phyloP scores from a whole-genome alignment of 1,140 invertebrate genomes.

The Drosophila burlai region DNA sequence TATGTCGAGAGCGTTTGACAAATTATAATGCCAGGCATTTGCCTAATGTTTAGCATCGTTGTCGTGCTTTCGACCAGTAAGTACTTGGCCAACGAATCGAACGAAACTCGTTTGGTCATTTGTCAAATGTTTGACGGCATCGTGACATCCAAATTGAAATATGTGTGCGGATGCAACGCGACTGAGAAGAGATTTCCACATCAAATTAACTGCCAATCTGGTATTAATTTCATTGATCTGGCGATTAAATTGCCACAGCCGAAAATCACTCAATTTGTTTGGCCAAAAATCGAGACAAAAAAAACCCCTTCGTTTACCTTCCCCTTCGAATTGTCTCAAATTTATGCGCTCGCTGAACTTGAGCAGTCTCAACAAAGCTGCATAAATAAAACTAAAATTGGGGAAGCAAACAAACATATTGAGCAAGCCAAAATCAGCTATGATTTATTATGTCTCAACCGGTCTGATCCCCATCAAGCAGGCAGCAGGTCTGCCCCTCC shows the following conservation, averaged over 20 bases:
- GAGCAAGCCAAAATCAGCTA: slow-evolving; percentile 53
- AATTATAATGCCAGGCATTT: slow-evolving; percentile 65
- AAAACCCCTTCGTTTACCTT: neutral
- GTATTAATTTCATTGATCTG: slow-evolving; percentile 34
- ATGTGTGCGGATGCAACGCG: slow-evolving; percentile 35
- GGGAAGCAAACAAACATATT: slow-evolving; percentile 59
- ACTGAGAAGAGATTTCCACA: slow-evolving; percentile 38
- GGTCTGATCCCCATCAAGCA: slow-evolving; percentile 18
- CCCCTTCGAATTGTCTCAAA: slow-evolving; percentile 46
- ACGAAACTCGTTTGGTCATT: slow-evolving; percentile 33
- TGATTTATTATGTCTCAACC: slow-evolving; percentile 65
- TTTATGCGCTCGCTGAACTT: slow-evolving; percentile 68
- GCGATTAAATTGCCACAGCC: slow-evolving; percentile 32
- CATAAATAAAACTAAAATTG: slow-evolving; percentile 40
- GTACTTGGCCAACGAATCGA: slow-evolving; percentile 24
- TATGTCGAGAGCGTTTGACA: slow-evolving; percentile 73
- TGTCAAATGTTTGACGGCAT: slow-evolving; percentile 49
- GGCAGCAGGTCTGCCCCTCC: neutral
- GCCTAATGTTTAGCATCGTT: slow-evolving; percentile 55
- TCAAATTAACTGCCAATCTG: slow-evolving; percentile 47
- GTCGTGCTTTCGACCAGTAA: slow-evolving; percentile 39
- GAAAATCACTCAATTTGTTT: slow-evolving; percentile 40
- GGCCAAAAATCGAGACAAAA: slow-evolving; percentile 9
- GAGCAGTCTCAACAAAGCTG: slow-evolving; percentile 38
- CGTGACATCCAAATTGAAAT: slow-evolving; percentile 51